Base-by-base conservation (phyloP, 2,888 invertebrate species). In the Steinernema scapterisci region DNA sequence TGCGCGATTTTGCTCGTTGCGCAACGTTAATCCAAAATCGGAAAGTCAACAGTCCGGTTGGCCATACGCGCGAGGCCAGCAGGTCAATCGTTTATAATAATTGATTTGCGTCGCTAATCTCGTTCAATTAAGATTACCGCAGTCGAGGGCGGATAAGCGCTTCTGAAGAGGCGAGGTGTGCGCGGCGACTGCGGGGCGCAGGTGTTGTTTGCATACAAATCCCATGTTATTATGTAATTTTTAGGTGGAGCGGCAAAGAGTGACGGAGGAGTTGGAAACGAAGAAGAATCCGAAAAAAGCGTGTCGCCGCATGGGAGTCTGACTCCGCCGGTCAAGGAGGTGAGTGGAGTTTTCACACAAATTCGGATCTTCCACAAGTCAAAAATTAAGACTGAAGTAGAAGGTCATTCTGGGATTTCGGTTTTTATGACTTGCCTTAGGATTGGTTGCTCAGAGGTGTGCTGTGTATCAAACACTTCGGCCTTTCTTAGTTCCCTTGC, bases 51-150 rank as follows among this genome's bases (percentile, higher is more conserved):
- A 63, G 63, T 63, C 63, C 63, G 63, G 63, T 25, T 63, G 63
- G 63, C 63, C 63, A 63, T 63, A 63, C 63, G 63, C 38, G n/a
- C n/a, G n/a, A n/a, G 13, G 25, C 31, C 7, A 9, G 21, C 21
- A 63, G 63, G 63, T 63, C 63, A 63, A 63, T 63, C 63, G 63
- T 31, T 63, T 31, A 63, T 63, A 63, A 63, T 63, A 63, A 63
- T 63, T 63, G 63, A 63, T 63, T 63, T 31, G 63, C 23, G 25
- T 16, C 63, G 63, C 63, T 63, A 63, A 63, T 63, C 63, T n/a
- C 63, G 38, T 63, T 63, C 63, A 63, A 63, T 63, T 63, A 63
- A 27, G 63, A 38, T 48, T 38, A 38, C 38, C 38, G 38, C 38
- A 9, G 7, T 31, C 1, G n/a, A 21, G 19, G 6, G 31, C 3